A percentile compares a stretch with the other conserved stretches of the same genome.
phyloP scores from a whole-genome alignment of 2,797 vertebrate species.

The Lepilemur ruficaudatus region DNA sequence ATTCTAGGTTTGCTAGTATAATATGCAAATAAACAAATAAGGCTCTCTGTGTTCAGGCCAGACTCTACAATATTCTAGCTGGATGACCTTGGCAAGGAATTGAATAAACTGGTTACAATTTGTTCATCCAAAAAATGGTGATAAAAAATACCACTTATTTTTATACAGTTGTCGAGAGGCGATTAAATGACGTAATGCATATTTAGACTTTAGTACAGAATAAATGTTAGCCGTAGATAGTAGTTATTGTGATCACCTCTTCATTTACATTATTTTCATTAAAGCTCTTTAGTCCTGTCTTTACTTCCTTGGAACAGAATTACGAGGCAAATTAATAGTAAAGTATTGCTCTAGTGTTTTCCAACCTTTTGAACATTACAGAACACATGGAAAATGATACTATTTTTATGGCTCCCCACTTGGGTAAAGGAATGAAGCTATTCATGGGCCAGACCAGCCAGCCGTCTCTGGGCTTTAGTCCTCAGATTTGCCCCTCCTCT shows the following conservation, averaged over 20 bases:
- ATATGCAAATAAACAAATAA: not conserved
- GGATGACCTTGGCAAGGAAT: not conserved
- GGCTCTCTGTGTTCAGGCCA: not conserved
- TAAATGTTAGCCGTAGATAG: not conserved
- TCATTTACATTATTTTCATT: not conserved
- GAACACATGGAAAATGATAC: not conserved
- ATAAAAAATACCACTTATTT: constrained; percentile 18
- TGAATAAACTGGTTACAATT: not conserved
- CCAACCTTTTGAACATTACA: not conserved
- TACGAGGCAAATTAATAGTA: not conserved
- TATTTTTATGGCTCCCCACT: not conserved
- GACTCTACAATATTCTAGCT: not conserved
- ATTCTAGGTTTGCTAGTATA: not conserved
- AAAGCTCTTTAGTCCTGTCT: not conserved
- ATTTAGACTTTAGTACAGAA: not conserved
- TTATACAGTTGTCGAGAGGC: not conserved
- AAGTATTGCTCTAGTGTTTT: not conserved
- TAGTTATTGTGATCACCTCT: not conserved
- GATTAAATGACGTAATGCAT: not conserved
- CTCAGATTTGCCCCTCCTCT: not conserved
- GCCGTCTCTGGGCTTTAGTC: not conserved
- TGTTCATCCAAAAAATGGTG: not conserved
- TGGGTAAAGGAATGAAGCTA: not conserved
- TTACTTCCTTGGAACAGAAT: not conserved
- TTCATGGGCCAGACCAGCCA: not conserved